Evolutionary conservation across 2,888 invertebrate species (phyloP).

Genomic region (Xestia rhomboidea): DNA sequence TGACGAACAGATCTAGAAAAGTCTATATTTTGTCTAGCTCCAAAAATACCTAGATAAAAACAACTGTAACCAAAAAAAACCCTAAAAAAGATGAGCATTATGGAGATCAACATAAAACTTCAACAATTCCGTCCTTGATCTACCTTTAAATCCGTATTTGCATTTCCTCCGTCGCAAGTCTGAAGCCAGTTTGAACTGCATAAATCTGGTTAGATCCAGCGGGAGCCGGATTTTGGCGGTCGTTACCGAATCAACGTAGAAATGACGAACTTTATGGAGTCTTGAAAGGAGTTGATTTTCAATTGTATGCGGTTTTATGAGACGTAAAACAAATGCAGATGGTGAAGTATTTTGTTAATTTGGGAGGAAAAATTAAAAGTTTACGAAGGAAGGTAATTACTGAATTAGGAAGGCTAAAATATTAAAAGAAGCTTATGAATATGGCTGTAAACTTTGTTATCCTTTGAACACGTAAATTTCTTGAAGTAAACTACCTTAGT

Average conservation of each 20-base stretch:
- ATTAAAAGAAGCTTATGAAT: background rate
- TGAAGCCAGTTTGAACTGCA: constrained; percentile 74
- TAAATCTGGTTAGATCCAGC: constrained; percentile 78
- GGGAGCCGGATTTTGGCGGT: constrained; percentile 69
- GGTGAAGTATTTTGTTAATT: background rate
- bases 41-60: constrained; percentile 12
- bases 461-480: background rate
- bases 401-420: background rate
- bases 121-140: constrained; percentile 70
- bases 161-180: constrained; percentile 69
- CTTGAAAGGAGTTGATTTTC: constrained; percentile 41
- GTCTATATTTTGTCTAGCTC: background rate
- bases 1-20: background rate
- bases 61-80: constrained; percentile 1
- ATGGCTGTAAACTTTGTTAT: background rate
- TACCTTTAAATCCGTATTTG: constrained; percentile 73
- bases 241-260: constrained; percentile 59
- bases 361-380: background rate
- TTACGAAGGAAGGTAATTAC: fast-evolving
- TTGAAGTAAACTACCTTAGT: background rate
- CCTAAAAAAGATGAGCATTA: constrained; percentile 42
- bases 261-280: constrained; percentile 41
- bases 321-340: constrained; percentile 2
- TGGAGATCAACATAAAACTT: constrained; percentile 67
- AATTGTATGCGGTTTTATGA: constrained; percentile 11